Evolutionary conservation across 2,888 invertebrate genomes (phyloP).

Genomic region (Orthosia gothica): DNA sequence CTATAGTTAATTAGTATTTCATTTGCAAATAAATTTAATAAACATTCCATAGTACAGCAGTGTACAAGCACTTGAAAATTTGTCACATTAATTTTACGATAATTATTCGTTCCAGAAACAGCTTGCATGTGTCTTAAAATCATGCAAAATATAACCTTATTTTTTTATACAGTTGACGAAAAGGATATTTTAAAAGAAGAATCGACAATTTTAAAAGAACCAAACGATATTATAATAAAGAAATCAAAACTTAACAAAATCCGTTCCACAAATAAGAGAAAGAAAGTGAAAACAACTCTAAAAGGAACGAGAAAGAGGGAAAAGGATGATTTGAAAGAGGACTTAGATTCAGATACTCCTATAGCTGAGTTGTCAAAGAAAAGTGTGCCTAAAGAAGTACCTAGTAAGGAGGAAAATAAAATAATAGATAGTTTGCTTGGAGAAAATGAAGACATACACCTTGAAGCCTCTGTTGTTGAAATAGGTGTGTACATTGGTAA

Average conservation of each 20-base stretch:
- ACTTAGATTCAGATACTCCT: conserved; percentile 77
- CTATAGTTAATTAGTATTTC: no score
- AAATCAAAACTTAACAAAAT: conserved; percentile 17
- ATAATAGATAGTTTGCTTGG: conserved; percentile 2
- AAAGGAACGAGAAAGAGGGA: conserved; percentile 45
- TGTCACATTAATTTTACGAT: no score
- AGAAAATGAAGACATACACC: background rate
- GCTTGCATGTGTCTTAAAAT: no score
- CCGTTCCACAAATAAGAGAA: conserved; percentile 48
- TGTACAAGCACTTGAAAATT: no score
- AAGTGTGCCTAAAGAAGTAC: conserved; percentile 18
- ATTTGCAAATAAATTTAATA: no score
- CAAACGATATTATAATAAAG: background rate
- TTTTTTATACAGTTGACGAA: conserved; percentile 38
- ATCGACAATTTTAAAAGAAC: conserved; percentile 11
- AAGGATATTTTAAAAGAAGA: conserved; percentile 29
- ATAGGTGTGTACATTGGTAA: conserved; percentile 32
- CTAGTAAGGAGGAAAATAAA: conserved; percentile 9
- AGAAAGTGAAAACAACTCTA: conserved; percentile 53
- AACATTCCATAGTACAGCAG: no score
- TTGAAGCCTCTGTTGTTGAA: no score
- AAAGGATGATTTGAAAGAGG: conserved; percentile 35
- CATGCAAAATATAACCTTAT: no score
- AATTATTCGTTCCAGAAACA: no score
- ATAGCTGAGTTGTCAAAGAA: conserved; percentile 70